Conservation (phyloP, 2,113 vertebrate genomes). For the Damaliscus lunatus region DNA sequence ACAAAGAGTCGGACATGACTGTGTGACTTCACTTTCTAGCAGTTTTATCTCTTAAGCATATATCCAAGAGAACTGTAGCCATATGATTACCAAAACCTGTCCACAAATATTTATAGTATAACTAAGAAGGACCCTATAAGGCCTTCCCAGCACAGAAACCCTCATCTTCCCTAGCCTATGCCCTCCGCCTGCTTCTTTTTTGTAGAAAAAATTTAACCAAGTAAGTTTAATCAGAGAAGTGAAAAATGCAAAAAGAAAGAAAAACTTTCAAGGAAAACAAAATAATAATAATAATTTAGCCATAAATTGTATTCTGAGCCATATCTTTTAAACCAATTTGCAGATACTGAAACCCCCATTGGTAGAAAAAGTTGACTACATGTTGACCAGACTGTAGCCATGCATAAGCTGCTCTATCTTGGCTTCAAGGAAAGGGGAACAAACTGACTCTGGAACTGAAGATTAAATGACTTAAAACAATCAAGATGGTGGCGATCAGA, state of each 20-base stretch:
- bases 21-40: too few relatives aligned
- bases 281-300: not conserved
- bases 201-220: not conserved
- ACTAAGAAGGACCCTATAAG: not conserved
- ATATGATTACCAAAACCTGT: not conserved
- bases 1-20: rapidly evolving
- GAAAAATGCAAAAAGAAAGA: not conserved
- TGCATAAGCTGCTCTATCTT: not conserved
- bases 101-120: not conserved
- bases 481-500: not conserved
- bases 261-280: not conserved
- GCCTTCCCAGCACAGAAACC: not conserved
- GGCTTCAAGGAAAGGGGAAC: not conserved
- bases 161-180: not conserved
- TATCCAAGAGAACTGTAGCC: not conserved
- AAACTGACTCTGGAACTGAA: not conserved
- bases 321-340: not conserved
- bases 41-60: not conserved
- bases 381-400: not conserved
- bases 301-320: not conserved
- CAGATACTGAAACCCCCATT: not conserved
- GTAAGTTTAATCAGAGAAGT: not conserved
- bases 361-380: too few relatives aligned
- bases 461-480: not conserved
- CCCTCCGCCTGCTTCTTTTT: not conserved